These are phyloP conservation scores for Hylyphantes graminicola DNA, from an alignment of 1,140 invertebrate genomes.

Conservation along the genomic window DNA sequence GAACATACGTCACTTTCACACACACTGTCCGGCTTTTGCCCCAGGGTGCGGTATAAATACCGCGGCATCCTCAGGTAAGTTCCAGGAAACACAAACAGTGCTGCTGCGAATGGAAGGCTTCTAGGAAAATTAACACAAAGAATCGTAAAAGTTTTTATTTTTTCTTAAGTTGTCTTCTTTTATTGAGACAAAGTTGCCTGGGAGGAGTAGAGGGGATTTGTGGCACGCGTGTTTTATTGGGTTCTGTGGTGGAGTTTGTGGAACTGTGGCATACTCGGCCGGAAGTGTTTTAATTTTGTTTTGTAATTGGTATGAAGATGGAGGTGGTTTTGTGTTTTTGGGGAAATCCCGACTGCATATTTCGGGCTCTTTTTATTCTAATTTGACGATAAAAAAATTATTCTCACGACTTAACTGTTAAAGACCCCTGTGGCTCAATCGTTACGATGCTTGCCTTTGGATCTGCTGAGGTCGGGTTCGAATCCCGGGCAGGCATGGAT, in stretches of 20 bases:
- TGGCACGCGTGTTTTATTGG: not conserved
- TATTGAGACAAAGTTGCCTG: constrained; percentile 7
- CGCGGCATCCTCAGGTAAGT: constrained; percentile 15
- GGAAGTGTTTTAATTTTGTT: not conserved
- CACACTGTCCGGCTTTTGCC: not conserved
- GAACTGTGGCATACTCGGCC: not conserved
- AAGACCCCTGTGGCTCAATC: no score
- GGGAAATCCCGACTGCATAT: no score
- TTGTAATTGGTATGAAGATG: not conserved
- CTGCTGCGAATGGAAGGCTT: not conserved
- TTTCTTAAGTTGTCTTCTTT: not conserved
- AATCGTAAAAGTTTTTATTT: not conserved
- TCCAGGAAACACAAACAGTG: constrained; percentile 36
- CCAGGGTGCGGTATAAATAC: constrained; percentile 14
- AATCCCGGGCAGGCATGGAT: no score
- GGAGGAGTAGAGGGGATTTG: constrained; percentile 30
- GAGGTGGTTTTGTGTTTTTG: no score
- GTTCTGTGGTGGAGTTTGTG: not conserved
- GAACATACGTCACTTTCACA: not conserved
- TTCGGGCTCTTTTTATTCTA: no score
- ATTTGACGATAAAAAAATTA: no score
- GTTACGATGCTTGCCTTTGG: no score
- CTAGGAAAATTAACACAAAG: constrained; percentile 22
- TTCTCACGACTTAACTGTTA: no score
- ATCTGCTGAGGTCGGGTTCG: no score